Conservation (phyloP, 2,113 vertebrate species). For the Strix aluco region DNA sequence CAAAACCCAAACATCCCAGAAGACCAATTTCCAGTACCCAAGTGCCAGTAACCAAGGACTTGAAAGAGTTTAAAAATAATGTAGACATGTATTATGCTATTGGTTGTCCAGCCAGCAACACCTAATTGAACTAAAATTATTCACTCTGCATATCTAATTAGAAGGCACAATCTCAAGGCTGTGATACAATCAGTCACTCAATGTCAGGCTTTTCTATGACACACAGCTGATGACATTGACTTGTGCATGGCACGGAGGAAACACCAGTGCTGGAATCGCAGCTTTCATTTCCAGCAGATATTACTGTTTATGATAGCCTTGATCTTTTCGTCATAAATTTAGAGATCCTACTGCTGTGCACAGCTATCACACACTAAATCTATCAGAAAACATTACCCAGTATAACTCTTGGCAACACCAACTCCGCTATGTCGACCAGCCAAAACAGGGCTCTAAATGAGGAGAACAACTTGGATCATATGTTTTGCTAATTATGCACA, state of each 20-base stretch:
- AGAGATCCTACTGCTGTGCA: neutral
- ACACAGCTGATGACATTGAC: neutral
- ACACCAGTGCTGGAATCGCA: neutral
- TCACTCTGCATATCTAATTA: neutral
- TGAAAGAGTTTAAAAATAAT: neutral
- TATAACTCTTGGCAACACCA: slow-evolving; percentile 17
- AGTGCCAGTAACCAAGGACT: neutral
- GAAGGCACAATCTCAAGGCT: neutral
- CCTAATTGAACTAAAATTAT: neutral
- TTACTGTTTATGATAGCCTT: neutral
- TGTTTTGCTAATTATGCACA: slow-evolving; percentile 37
- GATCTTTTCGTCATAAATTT: slow-evolving; percentile 27
- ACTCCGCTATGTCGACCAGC: neutral
- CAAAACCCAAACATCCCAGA: neutral
- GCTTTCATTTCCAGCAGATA: neutral
- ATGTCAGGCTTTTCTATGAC: neutral
- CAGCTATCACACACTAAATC: slow-evolving; percentile 7
- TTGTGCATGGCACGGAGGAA: neutral
- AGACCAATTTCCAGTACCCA: neutral
- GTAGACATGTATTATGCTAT: neutral
- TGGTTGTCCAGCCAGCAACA: neutral
- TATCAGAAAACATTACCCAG: neutral
- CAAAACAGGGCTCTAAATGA: slow-evolving; percentile 35
- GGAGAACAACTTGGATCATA: slow-evolving; percentile 10
- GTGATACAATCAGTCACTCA: neutral